phyloP scores from a whole-genome alignment of 2,113 vertebrate genomes.

The Equus quagga region DNA sequence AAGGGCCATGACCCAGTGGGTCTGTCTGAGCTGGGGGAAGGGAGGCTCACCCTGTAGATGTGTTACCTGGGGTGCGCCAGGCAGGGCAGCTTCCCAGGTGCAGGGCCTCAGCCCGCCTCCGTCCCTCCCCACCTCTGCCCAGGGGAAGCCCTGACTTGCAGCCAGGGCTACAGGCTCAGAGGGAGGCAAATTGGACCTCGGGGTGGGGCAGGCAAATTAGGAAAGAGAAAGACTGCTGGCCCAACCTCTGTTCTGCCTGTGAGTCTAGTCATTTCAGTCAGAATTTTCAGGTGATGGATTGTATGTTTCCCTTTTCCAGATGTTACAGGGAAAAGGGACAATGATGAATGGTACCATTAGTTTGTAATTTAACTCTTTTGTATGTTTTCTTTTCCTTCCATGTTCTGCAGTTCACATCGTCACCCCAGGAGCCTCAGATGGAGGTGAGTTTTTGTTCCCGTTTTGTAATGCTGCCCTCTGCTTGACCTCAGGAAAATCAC shows the following conservation, averaged over 20 bases:
- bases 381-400: background rate
- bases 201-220: background rate
- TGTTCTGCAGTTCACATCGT: accelerated
- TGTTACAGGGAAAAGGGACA: background rate
- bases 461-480: constrained; percentile 57
- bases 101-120: no score
- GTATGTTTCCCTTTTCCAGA: background rate
- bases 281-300: background rate
- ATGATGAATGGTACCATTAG: background rate
- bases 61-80: background rate
- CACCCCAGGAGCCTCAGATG: accelerated
- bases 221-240: background rate
- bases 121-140: background rate
- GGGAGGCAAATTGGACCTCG: background rate
- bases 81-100: background rate
- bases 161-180: background rate
- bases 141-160: accelerated
- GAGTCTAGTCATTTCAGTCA: background rate
- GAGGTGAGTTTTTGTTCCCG: background rate
- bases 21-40: background rate
- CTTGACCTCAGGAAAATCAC: constrained; percentile 22
- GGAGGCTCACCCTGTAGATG: background rate
- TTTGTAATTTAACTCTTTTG: background rate
- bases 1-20: accelerated
- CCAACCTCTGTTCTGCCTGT: no score